These are phyloP conservation scores for Caenorhabditis zanzibari DNA, from an alignment of 2,888 invertebrate genomes.

Conservation along the genomic window DNA sequence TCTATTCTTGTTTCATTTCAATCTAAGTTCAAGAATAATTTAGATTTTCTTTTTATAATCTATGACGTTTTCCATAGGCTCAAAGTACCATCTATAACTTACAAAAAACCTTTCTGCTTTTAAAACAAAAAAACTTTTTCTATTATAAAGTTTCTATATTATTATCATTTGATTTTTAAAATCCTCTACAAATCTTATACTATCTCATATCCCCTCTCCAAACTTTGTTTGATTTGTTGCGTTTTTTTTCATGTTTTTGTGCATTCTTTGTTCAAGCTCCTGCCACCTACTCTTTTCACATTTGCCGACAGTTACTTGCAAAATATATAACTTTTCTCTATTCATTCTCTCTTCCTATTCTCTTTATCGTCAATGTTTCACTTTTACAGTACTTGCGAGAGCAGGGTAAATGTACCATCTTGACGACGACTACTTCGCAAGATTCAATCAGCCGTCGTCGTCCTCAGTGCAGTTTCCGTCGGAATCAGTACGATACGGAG, in stretches of 20 bases:
- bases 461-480: slow-evolving; percentile 68
- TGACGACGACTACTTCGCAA: slow-evolving; percentile 69
- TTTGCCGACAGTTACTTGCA: slow-evolving; percentile 30
- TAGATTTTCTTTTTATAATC: too few species aligned
- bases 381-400: slow-evolving; percentile 58
- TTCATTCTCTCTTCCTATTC: background rate
- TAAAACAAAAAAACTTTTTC: background rate
- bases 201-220: slow-evolving; percentile 32
- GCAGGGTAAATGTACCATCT: slow-evolving; percentile 70
- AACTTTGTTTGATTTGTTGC: slow-evolving; percentile 69
- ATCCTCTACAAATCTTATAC: background rate
- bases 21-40: slow-evolving; percentile 25
- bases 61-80: too few species aligned
- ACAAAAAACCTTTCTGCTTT: slow-evolving; percentile 9
- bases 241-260: slow-evolving; percentile 66
- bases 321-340: slow-evolving; percentile 7
- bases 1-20: slow-evolving; percentile 41
- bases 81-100: too few species aligned
- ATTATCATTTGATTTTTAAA: slow-evolving; percentile 15
- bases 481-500: slow-evolving; percentile 64
- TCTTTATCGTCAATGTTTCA: background rate
- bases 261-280: slow-evolving; percentile 42
- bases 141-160: background rate
- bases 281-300: slow-evolving; percentile 31
- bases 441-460: slow-evolving; percentile 68